phyloP scores from a whole-genome alignment of 2,888 invertebrate species.

The Lutraria lutraria region DNA sequence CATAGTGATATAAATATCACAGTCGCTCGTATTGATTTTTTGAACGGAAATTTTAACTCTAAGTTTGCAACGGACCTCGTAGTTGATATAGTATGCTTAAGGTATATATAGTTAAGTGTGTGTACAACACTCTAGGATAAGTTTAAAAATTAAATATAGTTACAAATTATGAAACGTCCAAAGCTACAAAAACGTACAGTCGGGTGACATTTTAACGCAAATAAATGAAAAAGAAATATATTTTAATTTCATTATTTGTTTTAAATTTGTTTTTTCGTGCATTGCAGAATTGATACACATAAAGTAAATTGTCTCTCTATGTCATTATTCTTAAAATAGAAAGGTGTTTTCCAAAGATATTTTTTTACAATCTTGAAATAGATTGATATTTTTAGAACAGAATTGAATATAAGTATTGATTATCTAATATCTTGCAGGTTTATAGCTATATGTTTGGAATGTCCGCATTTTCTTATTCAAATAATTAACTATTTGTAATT shows the following conservation, averaged over 20 bases:
- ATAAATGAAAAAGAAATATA: background rate
- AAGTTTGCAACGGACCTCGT: slow-evolving; percentile 5
- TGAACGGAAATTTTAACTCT: background rate
- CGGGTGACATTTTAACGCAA: background rate
- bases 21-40: background rate
- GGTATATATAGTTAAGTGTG: no score
- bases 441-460: no score
- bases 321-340: background rate
- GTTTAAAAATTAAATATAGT: background rate
- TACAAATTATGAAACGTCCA: background rate
- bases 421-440: no score
- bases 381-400: no score
- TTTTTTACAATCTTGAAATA: no score
- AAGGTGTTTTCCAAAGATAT: background rate
- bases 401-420: no score
- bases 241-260: background rate
- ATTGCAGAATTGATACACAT: background rate
- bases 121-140: background rate
- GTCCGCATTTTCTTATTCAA: no score
- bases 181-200: background rate
- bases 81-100: no score
- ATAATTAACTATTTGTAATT: no score
- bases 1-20: slow-evolving; percentile 1
- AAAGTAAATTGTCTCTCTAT: background rate
- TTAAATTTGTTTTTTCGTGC: background rate